A percentile compares a stretch with the other conserved stretches of the same genome.
Conservation (phyloP, 2,113 vertebrate species). For the Todiramphus saurophagus region DNA sequence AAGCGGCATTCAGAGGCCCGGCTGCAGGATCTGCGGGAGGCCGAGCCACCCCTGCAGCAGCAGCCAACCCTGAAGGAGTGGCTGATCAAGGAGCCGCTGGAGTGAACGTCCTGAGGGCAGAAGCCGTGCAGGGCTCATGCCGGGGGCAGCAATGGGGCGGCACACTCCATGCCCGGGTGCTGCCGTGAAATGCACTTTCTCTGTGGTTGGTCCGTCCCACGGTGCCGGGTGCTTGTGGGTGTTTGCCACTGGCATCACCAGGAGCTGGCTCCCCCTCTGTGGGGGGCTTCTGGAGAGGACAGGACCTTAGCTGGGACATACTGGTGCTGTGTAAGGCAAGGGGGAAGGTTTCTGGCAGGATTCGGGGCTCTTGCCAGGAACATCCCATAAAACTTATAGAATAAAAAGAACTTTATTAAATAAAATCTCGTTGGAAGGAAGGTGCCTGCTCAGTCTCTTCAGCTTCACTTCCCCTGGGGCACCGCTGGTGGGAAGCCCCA, state of each 20-base stretch:
- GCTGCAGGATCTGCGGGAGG: constrained; percentile 81
- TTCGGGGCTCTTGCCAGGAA: background rate
- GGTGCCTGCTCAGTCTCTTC: background rate
- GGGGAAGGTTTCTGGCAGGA: background rate
- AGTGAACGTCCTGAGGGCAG: constrained; percentile 9
- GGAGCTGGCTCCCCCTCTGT: background rate
- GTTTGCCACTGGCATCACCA: background rate
- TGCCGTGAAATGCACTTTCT: constrained; percentile 7
- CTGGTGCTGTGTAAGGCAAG: background rate
- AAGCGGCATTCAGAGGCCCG: constrained; percentile 86
- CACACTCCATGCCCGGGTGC: fast-evolving
- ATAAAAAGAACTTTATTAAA: constrained; percentile 29
- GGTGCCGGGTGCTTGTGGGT: fast-evolving
- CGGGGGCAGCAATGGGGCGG: background rate
- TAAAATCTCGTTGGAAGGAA: constrained; percentile 21
- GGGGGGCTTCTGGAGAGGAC: background rate
- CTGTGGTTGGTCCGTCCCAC: background rate
- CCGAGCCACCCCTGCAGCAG: constrained; percentile 71
- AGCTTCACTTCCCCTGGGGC: background rate
- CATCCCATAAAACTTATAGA: background rate
- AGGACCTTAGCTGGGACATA: background rate
- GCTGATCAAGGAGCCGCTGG: constrained; percentile 84
- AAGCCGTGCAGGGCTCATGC: fast-evolving
- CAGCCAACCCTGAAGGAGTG: constrained; percentile 86
- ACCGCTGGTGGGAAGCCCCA: background rate